Evolutionary conservation across 2,797 vertebrate species (phyloP), one percentile per base, ranked within the genome.

Genomic region (Zalophus californianus): DNA sequence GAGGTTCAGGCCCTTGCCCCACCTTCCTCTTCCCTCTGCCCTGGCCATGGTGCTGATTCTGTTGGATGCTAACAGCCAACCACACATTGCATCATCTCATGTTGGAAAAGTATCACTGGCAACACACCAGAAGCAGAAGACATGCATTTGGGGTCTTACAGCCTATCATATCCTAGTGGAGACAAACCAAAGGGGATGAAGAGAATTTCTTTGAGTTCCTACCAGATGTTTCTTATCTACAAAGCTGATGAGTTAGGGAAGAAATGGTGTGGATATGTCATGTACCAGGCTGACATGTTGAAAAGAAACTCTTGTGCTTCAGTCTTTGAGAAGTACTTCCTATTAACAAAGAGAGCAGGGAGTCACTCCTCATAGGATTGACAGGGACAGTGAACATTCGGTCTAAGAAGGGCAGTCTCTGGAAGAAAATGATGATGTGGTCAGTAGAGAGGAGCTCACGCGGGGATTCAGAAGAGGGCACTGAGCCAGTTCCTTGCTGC

Each of bases 21-120:
- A 4, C 16, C 35, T 15, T 38, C 29, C 52, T 48, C 35, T 92
- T 73, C 73, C 18, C 7, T 77, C n/a, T 54, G 15, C 62, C n/a
- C 85, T 83, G 52, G 73, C 90, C 86, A 70, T 92, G 92, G 68
- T 93, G 70, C 66, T 93, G 95, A 94, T 91, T 84, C 52, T 44
- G 5, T 29, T 70, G 89, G 13, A 86, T 54, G 3, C 56, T 78
- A 78, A 68, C 68, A 68, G 15, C 48, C 29, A 75, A 38, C 5
- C 10, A 1, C 23, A 16, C 64, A 15, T 50, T 73, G 41, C 15
- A 41, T 58, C 29, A 44, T 84, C 29, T 87, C 62, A 66, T 23
- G 12, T 16, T 41, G 50, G n/a, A 72, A 77, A 73, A 54, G 15
- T 89, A 82, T 77, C 21, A 16, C 13, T 94, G 35, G 58, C 21